These are phyloP conservation scores for Tethea ocularis DNA, from an alignment of 2,888 invertebrate genomes.

Conservation along the genomic window DNA sequence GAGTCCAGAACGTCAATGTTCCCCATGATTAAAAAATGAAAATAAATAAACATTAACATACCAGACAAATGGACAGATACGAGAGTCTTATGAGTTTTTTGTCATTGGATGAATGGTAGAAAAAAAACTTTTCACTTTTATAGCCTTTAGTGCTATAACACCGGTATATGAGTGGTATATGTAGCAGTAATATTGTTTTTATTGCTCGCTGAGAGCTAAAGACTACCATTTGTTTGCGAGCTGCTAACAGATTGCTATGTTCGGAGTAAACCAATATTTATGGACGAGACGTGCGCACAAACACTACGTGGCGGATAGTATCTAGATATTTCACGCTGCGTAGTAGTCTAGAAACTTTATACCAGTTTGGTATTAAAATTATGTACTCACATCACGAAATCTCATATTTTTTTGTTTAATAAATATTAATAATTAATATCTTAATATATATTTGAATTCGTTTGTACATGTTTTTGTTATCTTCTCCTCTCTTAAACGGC, in stretches of 20 bases:
- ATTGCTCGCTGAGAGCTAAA: constrained; percentile 24
- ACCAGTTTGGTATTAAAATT: background rate
- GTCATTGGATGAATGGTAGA: background rate
- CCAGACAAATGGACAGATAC: too few relatives aligned
- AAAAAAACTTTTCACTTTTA: background rate
- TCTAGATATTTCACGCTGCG: background rate
- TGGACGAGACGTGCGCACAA: constrained; percentile 16
- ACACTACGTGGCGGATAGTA: background rate
- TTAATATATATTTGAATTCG: too few relatives aligned
- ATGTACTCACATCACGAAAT: too few relatives aligned
- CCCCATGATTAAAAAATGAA: too few relatives aligned
- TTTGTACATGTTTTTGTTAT: too few relatives aligned
- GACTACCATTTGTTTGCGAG: constrained; percentile 31
- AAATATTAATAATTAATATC: too few relatives aligned
- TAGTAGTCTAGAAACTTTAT: background rate
- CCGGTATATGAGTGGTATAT: background rate
- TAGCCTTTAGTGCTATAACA: background rate
- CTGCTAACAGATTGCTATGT: constrained; percentile 32
- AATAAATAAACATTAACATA: too few relatives aligned
- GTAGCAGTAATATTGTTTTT: constrained; percentile 32
- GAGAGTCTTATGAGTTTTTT: too few relatives aligned
- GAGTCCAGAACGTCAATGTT: too few relatives aligned
- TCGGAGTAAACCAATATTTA: constrained; percentile 36
- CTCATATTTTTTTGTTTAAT: too few relatives aligned
- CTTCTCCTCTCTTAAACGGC: too few relatives aligned